Evolutionary conservation across 2,888 invertebrate species (phyloP).

Genomic region (Osedax frankpressi): DNA sequence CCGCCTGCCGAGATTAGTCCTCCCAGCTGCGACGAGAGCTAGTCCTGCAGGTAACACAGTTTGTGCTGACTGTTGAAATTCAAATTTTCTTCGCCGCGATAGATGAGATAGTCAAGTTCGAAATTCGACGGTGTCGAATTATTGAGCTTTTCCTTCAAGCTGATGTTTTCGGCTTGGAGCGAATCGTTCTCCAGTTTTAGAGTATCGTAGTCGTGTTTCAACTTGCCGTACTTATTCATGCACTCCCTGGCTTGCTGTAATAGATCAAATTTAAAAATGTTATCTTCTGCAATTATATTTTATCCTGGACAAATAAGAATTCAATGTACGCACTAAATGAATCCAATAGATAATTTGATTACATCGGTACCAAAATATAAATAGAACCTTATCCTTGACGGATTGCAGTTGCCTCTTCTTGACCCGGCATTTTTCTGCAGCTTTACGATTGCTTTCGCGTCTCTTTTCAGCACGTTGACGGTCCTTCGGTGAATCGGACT

Average conservation of each 20-base stretch:
- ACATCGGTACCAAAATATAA: too few species aligned
- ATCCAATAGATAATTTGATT: too few species aligned
- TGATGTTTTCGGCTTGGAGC: neutral
- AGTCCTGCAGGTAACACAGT: neutral
- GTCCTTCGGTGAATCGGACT: neutral
- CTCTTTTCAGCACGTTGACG: neutral
- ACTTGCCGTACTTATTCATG: neutral
- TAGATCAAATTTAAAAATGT: too few species aligned
- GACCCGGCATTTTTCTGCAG: neutral
- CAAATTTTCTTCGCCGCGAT: neutral
- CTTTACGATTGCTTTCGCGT: neutral
- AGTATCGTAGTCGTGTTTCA: neutral
- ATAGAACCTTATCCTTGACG: neutral
- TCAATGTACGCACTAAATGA: too few species aligned
- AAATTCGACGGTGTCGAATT: neutral
- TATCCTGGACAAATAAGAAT: too few species aligned
- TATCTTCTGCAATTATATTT: too few species aligned
- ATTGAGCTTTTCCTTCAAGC: neutral
- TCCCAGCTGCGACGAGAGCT: too few species aligned
- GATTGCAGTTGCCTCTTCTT: neutral
- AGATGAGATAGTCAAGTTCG: neutral
- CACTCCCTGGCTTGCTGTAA: neutral
- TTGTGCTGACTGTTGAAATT: neutral
- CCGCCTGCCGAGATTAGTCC: too few species aligned
- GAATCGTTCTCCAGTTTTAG: neutral